Base-by-base conservation (phyloP, 2,888 invertebrate genomes). In the Panzeria rudis region DNA sequence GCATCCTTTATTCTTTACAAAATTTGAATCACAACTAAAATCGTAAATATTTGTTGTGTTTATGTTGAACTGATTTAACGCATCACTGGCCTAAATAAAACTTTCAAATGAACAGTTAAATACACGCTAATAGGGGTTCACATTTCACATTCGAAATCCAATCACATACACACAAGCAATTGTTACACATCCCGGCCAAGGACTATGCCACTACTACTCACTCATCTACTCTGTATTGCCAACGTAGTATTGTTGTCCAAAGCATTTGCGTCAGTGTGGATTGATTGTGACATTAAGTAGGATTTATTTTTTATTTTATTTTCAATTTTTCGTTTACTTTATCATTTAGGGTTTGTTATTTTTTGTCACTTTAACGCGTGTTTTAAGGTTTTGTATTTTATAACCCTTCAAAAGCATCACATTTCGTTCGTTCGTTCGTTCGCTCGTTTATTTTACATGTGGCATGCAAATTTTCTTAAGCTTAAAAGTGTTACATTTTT, bases 271-370 rank as follows among this genome's bases (percentile, higher is more conserved):
- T 88, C 87, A 88, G 86, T 88, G 50, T 86, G 87, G 90, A 91
- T 91, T 91, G 91, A 91, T 91, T 90, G 91, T 91, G 91, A 91
- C 91, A 90, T 90, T 91, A 91, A 91, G 91, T 89, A 90, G 91
- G 91, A 91, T 91, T 91, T 91, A 91, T 91, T 91, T 90, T 90
- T 90, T 89, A 90, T 91, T 88, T 87, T 88, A 83, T 77, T 75
- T 77, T 64, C 50, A 54, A 47, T 87, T 86, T 87, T 77, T 59
- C 29, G 62, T 80, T 80, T 68, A 47, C 62, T 73, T 73, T 66
- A 73, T 73, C 73, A 73, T 62, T 71, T 71, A 32, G 69, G 69
- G 79, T 81, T 71, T 80, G 78, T 81, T 83, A 80, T 77, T 79
- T 61, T 81, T 82, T 76, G 69, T 75, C 72, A 83, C 80, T 86